A percentile compares a stretch with the other conserved stretches of the same genome.
Conservation (phyloP, 30 jellyfish, hydroid and myxozoan species). For the Hydractinia symbiolongicarpus region DNA sequence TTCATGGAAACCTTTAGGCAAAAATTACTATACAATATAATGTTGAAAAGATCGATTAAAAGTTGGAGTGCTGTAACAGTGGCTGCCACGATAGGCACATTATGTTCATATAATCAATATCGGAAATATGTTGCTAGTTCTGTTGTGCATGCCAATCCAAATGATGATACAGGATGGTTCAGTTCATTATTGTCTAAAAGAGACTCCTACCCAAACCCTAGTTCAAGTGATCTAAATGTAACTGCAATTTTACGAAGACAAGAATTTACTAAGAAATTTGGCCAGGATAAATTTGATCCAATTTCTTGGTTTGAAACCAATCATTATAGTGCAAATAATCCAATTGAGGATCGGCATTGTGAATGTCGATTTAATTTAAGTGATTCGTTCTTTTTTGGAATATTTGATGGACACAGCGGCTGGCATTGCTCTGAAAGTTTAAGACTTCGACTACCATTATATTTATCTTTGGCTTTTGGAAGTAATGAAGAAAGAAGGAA, state of each 20-base stretch:
- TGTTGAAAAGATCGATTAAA: too few species aligned
- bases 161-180: slow-evolving; percentile 1
- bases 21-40: too few species aligned
- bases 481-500: background rate
- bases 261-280: background rate
- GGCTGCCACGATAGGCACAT: too few species aligned
- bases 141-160: background rate
- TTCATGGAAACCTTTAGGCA: too few species aligned
- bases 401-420: slow-evolving; percentile 98
- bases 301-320: slow-evolving; percentile 85
- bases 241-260: slow-evolving; percentile 1
- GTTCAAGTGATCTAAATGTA: background rate
- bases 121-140: background rate
- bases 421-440: slow-evolving; percentile 93
- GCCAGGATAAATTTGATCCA: slow-evolving; percentile 13
- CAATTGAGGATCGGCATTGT: slow-evolving; percentile 93
- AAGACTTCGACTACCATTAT: slow-evolving; percentile 59
- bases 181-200: background rate
- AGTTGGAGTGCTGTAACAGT: too few species aligned
- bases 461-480: slow-evolving; percentile 55
- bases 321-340: slow-evolving; percentile 66
- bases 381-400: slow-evolving; percentile 61
- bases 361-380: slow-evolving; percentile 58
- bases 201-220: background rate
- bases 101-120: too few species aligned